phyloP scores from a whole-genome alignment of 2,888 invertebrate species.

The Prosopocoilus inquinatus region DNA sequence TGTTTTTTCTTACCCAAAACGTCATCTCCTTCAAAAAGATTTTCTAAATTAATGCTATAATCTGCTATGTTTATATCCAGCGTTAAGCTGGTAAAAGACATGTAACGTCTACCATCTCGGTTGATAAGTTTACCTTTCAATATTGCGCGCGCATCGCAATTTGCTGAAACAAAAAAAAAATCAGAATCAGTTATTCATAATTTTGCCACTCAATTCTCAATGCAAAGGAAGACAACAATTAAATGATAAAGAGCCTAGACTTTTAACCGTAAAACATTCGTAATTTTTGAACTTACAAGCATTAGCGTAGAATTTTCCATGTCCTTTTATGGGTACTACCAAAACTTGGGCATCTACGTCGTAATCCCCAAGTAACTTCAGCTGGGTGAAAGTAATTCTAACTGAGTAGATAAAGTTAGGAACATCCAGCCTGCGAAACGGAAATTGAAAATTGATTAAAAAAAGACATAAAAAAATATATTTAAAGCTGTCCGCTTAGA shows the following conservation, averaged over 20 bases:
- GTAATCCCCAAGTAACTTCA: constrained; percentile 59
- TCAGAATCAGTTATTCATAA: too few species aligned
- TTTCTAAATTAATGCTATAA: constrained; percentile 61
- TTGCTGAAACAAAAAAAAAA: constrained; percentile 54
- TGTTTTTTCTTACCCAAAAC: constrained; percentile 54
- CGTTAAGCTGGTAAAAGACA: constrained; percentile 64
- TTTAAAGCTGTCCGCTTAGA: too few species aligned
- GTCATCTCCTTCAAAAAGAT: constrained; percentile 67
- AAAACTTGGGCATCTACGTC: constrained; percentile 58
- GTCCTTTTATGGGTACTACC: constrained; percentile 58
- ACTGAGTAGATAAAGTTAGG: constrained; percentile 53
- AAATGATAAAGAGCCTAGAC: too few species aligned
- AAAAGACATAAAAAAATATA: too few species aligned
- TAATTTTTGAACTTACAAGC: constrained; percentile 46
- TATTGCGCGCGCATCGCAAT: constrained; percentile 63
- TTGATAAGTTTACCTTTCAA: constrained; percentile 61
- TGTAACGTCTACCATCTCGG: constrained; percentile 58
- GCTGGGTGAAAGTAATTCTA: constrained; percentile 54
- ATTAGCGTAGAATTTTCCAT: constrained; percentile 60
- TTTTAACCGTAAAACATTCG: too few species aligned
- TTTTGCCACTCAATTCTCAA: too few species aligned
- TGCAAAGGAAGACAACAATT: too few species aligned
- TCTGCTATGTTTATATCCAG: constrained; percentile 61
- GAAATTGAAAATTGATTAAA: not conserved
- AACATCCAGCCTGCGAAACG: constrained; percentile 52